These are phyloP conservation scores for Boleophthalmus pectinirostris DNA, from an alignment of 2,113 vertebrate genomes.

Conservation along the genomic window DNA sequence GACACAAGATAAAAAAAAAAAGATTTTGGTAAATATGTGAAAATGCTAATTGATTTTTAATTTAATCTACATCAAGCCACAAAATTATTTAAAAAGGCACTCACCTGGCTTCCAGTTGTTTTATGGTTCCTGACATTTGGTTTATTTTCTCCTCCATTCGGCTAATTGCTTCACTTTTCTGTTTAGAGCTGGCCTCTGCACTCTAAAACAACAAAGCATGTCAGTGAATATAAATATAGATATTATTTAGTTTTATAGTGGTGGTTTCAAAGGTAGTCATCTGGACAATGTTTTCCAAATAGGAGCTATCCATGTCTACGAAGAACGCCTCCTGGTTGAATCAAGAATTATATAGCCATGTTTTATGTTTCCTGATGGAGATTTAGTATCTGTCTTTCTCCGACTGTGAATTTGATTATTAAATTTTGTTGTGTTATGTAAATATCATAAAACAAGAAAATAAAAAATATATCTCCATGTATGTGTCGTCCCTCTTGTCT, in stretches of 20 bases:
- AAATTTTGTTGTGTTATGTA: too few relatives aligned
- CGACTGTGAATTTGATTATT: too few relatives aligned
- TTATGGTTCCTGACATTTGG: constrained; percentile 95
- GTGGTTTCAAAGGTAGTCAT: neutral
- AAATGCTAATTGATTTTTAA: neutral
- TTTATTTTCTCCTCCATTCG: constrained; percentile 95
- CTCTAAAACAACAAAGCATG: constrained; percentile 71
- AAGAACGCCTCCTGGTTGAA: neutral
- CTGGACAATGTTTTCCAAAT: neutral
- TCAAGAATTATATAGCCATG: neutral
- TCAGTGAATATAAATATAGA: neutral
- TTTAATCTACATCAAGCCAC: neutral
- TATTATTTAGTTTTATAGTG: neutral
- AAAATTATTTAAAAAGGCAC: neutral
- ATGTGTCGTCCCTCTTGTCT: too few relatives aligned
- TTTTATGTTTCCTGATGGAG: neutral
- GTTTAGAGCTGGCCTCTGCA: constrained; percentile 87
- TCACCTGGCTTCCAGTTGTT: constrained; percentile 96
- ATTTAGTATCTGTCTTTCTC: too few relatives aligned
- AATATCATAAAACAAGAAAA: too few relatives aligned
- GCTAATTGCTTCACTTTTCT: constrained; percentile 90
- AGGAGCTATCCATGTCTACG: too few relatives aligned
- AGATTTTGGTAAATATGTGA: constrained; percentile 9
- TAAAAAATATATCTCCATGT: too few relatives aligned
- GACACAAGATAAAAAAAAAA: constrained; percentile 30